phyloP scores from a whole-genome alignment of 1,140 invertebrate genomes.

The Lethrus apterus region DNA sequence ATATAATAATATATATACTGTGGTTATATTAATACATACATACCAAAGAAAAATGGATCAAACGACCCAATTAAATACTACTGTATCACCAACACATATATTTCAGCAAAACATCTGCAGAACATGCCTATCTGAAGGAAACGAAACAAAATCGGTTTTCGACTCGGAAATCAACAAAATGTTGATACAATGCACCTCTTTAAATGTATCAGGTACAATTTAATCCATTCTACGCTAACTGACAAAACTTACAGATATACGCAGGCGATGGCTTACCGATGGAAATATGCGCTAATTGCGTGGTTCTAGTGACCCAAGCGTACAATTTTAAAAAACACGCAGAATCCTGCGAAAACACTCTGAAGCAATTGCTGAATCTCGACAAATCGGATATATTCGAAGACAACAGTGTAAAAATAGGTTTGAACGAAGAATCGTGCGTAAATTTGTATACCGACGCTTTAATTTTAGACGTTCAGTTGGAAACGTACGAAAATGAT shows the following conservation, averaged over 20 bases:
- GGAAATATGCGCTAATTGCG: conserved; percentile 6
- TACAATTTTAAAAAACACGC: conserved; percentile 9
- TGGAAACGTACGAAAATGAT: not conserved
- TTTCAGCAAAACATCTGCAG: too few species aligned
- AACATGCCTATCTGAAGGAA: not conserved
- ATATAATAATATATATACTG: too few species aligned
- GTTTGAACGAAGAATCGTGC: too few species aligned
- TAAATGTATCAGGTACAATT: not conserved
- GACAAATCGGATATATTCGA: too few species aligned
- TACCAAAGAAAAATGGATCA: too few species aligned
- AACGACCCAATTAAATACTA: too few species aligned
- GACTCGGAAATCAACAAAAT: conserved; percentile 8
- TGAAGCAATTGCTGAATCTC: not conserved
- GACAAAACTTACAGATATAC: not conserved
- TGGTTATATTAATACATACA: too few species aligned
- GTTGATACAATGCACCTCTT: not conserved
- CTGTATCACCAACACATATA: too few species aligned
- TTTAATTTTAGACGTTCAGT: too few species aligned
- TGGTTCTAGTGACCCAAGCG: conserved; percentile 4
- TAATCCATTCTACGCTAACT: not conserved
- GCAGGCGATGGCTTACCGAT: conserved; percentile 4
- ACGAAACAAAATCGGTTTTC: not conserved
- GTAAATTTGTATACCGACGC: too few species aligned
- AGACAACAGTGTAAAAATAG: too few species aligned
- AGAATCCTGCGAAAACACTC: not conserved